Evolutionary conservation across 2,113 vertebrate species (phyloP).

Genomic region (Oreotrochilus melanogaster): DNA sequence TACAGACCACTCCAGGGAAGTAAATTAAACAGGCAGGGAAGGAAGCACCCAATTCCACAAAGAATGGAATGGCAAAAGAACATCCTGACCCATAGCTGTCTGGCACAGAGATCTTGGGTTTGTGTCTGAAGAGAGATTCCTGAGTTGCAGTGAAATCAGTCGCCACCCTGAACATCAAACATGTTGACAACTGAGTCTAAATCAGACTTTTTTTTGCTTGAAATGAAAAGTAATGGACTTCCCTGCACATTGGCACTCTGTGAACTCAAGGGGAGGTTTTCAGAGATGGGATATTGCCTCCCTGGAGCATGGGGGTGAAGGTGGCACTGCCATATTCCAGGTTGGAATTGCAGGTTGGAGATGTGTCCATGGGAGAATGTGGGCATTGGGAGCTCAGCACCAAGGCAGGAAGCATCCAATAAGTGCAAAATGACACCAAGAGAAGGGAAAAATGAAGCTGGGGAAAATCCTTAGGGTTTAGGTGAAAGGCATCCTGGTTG

Average conservation of each 20-base stretch:
- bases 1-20: neutral
- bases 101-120: neutral
- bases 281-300: neutral
- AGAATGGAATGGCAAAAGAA: neutral
- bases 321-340: too few relatives aligned
- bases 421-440: neutral
- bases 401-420: neutral
- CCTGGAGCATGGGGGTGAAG: neutral
- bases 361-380: neutral
- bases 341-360: neutral
- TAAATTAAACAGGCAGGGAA: neutral
- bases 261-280: neutral
- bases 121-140: neutral
- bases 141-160: neutral
- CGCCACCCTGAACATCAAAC: fast-evolving
- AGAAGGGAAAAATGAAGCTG: fast-evolving
- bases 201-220: neutral
- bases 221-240: neutral
- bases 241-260: neutral
- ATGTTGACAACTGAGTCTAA: neutral
- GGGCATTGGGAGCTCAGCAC: fast-evolving
- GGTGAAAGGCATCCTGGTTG: neutral
- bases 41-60: neutral
- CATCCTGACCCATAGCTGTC: neutral
- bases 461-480: neutral